These are phyloP conservation scores for Stercorarius parasiticus DNA, from an alignment of 2,113 vertebrate genomes.

Conservation along the genomic window DNA sequence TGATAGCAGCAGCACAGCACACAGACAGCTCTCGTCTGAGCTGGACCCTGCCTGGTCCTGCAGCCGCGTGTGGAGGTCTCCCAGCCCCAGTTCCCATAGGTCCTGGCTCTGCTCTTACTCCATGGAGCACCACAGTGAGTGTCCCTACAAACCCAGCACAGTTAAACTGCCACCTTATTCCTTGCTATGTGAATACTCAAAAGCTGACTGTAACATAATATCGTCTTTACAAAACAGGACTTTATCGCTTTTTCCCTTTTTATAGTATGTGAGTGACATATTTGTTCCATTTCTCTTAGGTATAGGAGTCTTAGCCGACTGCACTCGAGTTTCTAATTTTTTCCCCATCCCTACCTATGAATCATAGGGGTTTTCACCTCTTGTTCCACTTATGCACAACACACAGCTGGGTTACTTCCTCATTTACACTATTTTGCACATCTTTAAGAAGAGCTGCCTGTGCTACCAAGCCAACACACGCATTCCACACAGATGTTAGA, in stretches of 20 bases:
- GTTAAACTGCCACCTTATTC: neutral
- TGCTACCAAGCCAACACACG: neutral
- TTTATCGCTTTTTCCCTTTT: constrained; percentile 23
- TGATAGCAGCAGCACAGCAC: rapidly evolving
- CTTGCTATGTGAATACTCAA: neutral
- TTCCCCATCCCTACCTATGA: constrained; percentile 36
- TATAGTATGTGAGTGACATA: neutral
- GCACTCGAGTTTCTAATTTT: neutral
- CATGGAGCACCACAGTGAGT: neutral
- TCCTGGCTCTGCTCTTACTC: neutral
- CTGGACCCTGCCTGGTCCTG: neutral
- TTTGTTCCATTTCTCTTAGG: constrained; percentile 39
- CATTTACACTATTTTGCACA: neutral
- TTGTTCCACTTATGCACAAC: neutral
- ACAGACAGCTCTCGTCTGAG: neutral
- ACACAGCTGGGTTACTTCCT: constrained; percentile 11
- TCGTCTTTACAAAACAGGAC: neutral
- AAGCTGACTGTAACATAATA: neutral
- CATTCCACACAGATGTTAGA: constrained; percentile 47
- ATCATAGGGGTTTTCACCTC: constrained; percentile 25
- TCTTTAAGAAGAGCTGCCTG: neutral
- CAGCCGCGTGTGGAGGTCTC: rapidly evolving
- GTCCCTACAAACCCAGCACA: neutral
- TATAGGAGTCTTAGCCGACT: neutral
- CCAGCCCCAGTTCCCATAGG: rapidly evolving